phyloP scores from a whole-genome alignment of 37 sponge, comb jelly and placozoan species.

The Aplysina aerophoba region DNA sequence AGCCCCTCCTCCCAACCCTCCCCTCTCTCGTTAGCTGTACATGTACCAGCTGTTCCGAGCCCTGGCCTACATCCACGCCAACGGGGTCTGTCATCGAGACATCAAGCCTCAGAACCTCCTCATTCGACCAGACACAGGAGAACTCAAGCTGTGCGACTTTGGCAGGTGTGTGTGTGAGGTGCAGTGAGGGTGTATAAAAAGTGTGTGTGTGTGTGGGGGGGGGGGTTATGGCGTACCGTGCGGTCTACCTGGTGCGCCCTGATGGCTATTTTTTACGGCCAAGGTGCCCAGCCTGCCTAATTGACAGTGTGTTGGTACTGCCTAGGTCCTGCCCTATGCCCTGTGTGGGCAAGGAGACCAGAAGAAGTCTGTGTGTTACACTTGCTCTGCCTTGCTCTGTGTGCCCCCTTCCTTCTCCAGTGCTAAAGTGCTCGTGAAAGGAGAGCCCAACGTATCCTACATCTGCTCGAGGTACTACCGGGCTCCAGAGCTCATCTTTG shows the following conservation, averaged over 20 bases:
- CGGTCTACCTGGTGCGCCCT: neutral
- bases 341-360: no score
- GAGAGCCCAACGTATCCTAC: conserved; percentile 97
- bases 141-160: conserved; percentile 96
- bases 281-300: no score
- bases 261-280: no score
- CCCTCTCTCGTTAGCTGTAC: conserved; percentile 67
- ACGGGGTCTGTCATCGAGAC: conserved; percentile 98
- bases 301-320: no score
- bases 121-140: conserved; percentile 91
- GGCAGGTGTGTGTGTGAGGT: conserved; percentile 68
- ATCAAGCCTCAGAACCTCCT: conserved; percentile 99
- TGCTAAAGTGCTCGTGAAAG: conserved; percentile 93
- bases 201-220: no score
- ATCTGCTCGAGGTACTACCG: conserved; percentile 99
- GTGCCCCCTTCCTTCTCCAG: conserved; percentile 43
- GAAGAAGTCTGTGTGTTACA: no score
- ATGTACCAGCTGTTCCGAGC: conserved; percentile 98
- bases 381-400: no score
- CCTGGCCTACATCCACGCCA: conserved; percentile 97
- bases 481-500: conserved; percentile 99
- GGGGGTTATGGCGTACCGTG: no score
- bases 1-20: neutral
- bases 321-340: neutral
- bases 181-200: no score